Evolutionary conservation across 2,113 vertebrate genomes (phyloP).

Genomic region (Lophius piscatorius): DNA sequence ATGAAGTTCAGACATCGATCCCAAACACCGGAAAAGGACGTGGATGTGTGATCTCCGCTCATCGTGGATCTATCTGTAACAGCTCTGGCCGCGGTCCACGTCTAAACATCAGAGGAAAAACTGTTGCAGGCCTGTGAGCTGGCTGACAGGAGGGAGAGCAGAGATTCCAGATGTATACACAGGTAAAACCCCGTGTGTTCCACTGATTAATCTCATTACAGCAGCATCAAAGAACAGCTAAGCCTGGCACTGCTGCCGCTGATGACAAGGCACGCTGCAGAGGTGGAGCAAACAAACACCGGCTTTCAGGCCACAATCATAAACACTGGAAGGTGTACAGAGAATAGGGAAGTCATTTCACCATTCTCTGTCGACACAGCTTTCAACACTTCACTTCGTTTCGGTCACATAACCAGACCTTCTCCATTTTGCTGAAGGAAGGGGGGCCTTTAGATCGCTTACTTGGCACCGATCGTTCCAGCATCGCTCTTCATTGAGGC

Average conservation of each 20-base stretch:
- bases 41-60: slow-evolving; percentile 34
- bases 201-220: slow-evolving; percentile 66
- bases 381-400: slow-evolving; percentile 1
- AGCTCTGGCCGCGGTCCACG: slow-evolving; percentile 2
- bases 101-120: slow-evolving; percentile 21
- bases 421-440: too few species aligned
- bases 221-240: slow-evolving; percentile 56
- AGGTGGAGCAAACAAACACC: slow-evolving; percentile 25
- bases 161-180: slow-evolving; percentile 23
- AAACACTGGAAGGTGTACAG: too few species aligned
- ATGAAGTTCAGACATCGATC: slow-evolving; percentile 9
- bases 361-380: too few species aligned
- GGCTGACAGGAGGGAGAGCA: background rate
- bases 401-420: slow-evolving; percentile 7
- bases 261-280: slow-evolving; percentile 55
- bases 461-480: background rate
- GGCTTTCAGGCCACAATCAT: too few species aligned
- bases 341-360: too few species aligned
- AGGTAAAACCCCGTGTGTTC: slow-evolving; percentile 45
- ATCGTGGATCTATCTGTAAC: slow-evolving; percentile 35
- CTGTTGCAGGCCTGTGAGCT: background rate
- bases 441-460: background rate
- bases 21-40: slow-evolving; percentile 58
- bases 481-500: background rate
- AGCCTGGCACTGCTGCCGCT: slow-evolving; percentile 49